Conservation (phyloP, 2,113 vertebrate species). For the Urocitellus parryii region DNA sequence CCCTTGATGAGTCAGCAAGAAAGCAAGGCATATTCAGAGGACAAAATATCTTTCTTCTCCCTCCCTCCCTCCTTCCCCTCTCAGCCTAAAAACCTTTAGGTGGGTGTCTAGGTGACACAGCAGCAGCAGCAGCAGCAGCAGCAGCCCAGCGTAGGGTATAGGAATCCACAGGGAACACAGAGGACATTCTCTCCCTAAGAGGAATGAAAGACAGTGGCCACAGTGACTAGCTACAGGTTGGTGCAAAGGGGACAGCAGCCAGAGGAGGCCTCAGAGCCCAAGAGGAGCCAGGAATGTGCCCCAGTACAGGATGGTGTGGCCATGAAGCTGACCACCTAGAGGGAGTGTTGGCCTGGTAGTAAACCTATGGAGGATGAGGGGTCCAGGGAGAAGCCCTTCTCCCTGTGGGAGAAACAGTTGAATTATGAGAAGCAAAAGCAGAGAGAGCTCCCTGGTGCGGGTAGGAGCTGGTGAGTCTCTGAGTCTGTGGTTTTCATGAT, state of each 20-base stretch:
- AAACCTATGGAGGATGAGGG: background rate
- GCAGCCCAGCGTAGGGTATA: background rate
- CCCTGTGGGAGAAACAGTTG: background rate
- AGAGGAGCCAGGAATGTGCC: background rate
- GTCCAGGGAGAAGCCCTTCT: too few species aligned
- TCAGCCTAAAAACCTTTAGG: background rate
- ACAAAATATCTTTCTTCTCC: background rate
- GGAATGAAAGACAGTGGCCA: background rate
- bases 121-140: too few species aligned
- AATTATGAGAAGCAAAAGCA: background rate
- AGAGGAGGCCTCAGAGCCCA: too few species aligned
- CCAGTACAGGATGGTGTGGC: background rate
- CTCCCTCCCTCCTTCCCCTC: background rate
- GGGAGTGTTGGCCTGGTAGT: too few species aligned
- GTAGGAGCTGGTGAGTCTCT: background rate
- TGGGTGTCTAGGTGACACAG: background rate
- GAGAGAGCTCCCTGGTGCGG: background rate
- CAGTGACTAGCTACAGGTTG: background rate
- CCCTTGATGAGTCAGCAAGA: background rate
- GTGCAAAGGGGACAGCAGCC: background rate
- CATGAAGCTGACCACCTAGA: too few species aligned
- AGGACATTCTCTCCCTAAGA: rapidly evolving
- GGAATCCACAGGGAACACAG: background rate
- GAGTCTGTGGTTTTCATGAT: background rate
- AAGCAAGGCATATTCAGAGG: background rate